Percentiles rank a stretch among this genome's conserved stretches.
Evolutionary conservation across 1,140 invertebrate genomes (phyloP).

Genomic region (Atta cephalotes): DNA sequence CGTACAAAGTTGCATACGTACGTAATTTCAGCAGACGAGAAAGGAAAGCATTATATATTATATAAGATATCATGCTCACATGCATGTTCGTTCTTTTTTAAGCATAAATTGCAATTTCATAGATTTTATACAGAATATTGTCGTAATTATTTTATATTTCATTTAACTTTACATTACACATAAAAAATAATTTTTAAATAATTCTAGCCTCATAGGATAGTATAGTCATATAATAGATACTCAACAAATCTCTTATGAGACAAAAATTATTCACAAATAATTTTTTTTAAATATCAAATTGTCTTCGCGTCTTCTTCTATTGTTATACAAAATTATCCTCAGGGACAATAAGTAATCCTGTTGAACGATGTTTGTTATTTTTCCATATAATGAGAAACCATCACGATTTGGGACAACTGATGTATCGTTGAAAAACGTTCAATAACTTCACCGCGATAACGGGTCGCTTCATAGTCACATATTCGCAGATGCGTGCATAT

Average conservation of each 20-base stretch:
- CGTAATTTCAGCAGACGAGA: slow-evolving; percentile 28
- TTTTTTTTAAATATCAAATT: not conserved
- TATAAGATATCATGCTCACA: not conserved
- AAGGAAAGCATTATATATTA: slow-evolving; percentile 25
- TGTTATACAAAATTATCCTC: not conserved
- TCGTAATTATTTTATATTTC: slow-evolving; percentile 7
- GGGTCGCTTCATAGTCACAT: slow-evolving; percentile 37
- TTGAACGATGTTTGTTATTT: not conserved
- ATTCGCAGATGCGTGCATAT: slow-evolving; percentile 58
- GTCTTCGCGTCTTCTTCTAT: not conserved
- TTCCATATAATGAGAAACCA: not conserved
- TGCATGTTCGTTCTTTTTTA: slow-evolving; percentile 11
- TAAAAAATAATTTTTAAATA: not conserved
- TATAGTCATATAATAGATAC: not conserved
- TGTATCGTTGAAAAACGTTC: slow-evolving; percentile 11
- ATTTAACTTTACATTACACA: not conserved
- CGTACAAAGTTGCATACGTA: slow-evolving; percentile 47
- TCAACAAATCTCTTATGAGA: not conserved
- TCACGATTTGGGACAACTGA: not conserved
- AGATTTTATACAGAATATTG: not conserved
- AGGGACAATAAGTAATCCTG: not conserved
- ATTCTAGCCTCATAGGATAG: not conserved
- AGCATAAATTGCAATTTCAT: slow-evolving; percentile 25
- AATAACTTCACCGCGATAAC: slow-evolving; percentile 44
- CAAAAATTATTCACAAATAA: not conserved